phyloP scores from a whole-genome alignment of 2,888 invertebrate species.

The Machimus atricapillus region DNA sequence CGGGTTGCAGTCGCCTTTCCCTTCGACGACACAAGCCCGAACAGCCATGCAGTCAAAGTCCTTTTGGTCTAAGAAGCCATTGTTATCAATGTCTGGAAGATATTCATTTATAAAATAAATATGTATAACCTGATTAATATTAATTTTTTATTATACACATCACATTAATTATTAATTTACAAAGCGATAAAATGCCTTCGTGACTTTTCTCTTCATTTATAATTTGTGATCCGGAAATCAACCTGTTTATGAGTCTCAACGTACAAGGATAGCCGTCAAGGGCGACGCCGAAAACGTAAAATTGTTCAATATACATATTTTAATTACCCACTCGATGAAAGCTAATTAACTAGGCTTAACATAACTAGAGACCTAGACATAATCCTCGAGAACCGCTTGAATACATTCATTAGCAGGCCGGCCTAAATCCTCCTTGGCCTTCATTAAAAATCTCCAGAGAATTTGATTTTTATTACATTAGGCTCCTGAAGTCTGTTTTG shows the following conservation, averaged over 20 bases:
- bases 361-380: neutral
- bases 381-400: neutral
- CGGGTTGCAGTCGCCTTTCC: constrained; percentile 80
- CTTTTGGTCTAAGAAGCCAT: constrained; percentile 80
- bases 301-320: too few species aligned
- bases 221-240: too few species aligned
- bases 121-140: neutral
- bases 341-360: neutral
- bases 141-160: neutral
- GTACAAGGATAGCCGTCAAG: too few species aligned
- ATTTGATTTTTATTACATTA: neutral
- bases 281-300: too few species aligned
- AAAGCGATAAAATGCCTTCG: too few species aligned
- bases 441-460: neutral
- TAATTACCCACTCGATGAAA: neutral
- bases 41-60: constrained; percentile 85
- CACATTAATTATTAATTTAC: neutral
- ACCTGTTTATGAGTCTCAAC: too few species aligned
- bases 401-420: neutral
- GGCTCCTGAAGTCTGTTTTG: too few species aligned
- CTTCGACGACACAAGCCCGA: constrained; percentile 80
- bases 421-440: neutral
- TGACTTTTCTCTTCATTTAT: too few species aligned
- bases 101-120: neutral
- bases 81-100: constrained; percentile 81